Evolutionary conservation across 2,888 invertebrate species (phyloP), one percentile per base, ranked within the genome.

Genomic region (Anthrax anthrax): DNA sequence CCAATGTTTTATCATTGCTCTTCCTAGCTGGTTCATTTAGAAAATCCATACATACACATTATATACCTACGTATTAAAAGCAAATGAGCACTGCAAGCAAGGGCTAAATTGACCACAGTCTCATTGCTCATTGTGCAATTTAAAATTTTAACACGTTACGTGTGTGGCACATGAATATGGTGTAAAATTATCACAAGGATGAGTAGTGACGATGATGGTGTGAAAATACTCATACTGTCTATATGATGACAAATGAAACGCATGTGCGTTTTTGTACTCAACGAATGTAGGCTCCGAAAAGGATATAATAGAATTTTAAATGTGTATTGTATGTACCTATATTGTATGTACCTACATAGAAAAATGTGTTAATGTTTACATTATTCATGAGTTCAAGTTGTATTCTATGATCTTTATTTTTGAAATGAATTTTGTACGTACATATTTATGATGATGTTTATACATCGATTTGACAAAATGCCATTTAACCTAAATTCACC

Each of bases 91-190:
- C 12, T 32, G 13, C 19, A 39, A 19, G 39, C 39, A 39, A 14
- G 39, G 39, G 14, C 18, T 39, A 18, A 39, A 39, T 39, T 39
- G 39, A 39, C 39, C 39, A 17, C 39, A 39, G 39, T 39, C 39
- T 39, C 19, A 19, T 19, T 39, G 39, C 19, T 39, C 39, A 19
- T 39, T 39, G 18, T 39, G 39, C 39, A 39, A 19, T 39, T 14
- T 17, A 14, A 10, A 9, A n/a, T 39, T 18, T 39, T 23, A n/a
- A 18, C 39, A 39, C 39, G 14, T 39, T 17, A 39, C 23, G 13
- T 5, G 18, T 13, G 18, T 17, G 14, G 23, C 23, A 9, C 5
- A 27, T 27, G n/a, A n/a, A n/a, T n/a, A n/a, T n/a, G n/a, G n/a
- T n/a, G n/a, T n/a, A n/a, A n/a, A n/a, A n/a, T n/a, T n/a, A n/a